Evolutionary conservation across 2,888 invertebrate genomes (phyloP).

Genomic region (Oscheius onirici): DNA sequence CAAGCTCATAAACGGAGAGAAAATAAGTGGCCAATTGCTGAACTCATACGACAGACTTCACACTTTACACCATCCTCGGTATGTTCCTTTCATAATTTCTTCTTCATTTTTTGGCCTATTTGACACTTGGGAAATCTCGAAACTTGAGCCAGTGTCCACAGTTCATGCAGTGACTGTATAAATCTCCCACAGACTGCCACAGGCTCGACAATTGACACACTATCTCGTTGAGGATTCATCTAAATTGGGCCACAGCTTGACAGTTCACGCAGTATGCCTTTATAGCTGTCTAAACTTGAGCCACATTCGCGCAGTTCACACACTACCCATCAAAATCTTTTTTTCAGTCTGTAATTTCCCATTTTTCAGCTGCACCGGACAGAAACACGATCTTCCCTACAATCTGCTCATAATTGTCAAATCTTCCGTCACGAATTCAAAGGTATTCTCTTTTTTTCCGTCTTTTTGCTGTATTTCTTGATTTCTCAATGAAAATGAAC

Average conservation of each 20-base stretch:
- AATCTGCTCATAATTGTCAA: constrained; percentile 28
- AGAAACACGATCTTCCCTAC: constrained; percentile 17
- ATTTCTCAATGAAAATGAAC: background rate
- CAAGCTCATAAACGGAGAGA: constrained; percentile 4
- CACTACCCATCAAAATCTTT: background rate
- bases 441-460: constrained; percentile 1
- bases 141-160: too few species aligned
- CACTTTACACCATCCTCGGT: constrained; percentile 13
- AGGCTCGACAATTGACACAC: too few species aligned
- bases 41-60: background rate
- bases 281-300: too few species aligned
- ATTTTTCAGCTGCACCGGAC: constrained; percentile 8
- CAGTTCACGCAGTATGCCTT: too few species aligned
- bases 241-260: too few species aligned
- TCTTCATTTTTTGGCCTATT: background rate
- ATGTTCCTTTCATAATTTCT: background rate
- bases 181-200: too few species aligned
- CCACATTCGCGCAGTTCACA: background rate
- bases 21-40: background rate
- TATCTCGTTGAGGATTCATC: too few species aligned
- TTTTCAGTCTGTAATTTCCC: background rate
- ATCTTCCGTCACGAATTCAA: constrained; percentile 14
- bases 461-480: too few species aligned
- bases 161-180: too few species aligned
- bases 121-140: too few species aligned